Conservation (phyloP, 2,888 invertebrate species). For the Drosophila niveifrons region DNA sequence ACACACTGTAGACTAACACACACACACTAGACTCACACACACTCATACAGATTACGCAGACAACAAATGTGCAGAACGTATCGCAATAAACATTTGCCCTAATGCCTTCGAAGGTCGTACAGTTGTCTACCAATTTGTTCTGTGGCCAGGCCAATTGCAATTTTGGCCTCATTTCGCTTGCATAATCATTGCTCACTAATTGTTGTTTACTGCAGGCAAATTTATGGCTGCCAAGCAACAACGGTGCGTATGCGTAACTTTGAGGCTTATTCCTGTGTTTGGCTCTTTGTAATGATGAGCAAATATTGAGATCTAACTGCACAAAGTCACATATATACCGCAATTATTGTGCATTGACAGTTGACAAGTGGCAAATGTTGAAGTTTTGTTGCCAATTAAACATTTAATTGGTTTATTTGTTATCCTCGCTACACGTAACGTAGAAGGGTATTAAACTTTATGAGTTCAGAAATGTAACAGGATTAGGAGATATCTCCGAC, state of each 20-base stretch:
- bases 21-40: constrained; percentile 11
- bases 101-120: constrained; percentile 52
- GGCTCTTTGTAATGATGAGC: constrained; percentile 23
- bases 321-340: neutral
- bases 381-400: constrained; percentile 24
- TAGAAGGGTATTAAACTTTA: too few species aligned
- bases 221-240: constrained; percentile 19
- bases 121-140: constrained; percentile 62
- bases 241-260: constrained; percentile 33
- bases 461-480: too few species aligned
- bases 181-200: constrained; percentile 70
- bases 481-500: too few species aligned
- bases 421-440: too few species aligned
- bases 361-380: neutral
- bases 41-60: constrained; percentile 18
- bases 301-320: constrained; percentile 19
- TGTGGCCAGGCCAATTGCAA: constrained; percentile 39
- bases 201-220: constrained; percentile 57
- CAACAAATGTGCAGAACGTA: constrained; percentile 24
- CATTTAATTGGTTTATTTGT: constrained; percentile 28
- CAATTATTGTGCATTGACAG: neutral
- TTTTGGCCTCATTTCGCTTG: constrained; percentile 61
- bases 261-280: constrained; percentile 23
- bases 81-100: constrained; percentile 48
- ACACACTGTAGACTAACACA: constrained; percentile 20